phyloP scores from a whole-genome alignment of 2,797 vertebrate genomes.

The Onychomys torridus region DNA sequence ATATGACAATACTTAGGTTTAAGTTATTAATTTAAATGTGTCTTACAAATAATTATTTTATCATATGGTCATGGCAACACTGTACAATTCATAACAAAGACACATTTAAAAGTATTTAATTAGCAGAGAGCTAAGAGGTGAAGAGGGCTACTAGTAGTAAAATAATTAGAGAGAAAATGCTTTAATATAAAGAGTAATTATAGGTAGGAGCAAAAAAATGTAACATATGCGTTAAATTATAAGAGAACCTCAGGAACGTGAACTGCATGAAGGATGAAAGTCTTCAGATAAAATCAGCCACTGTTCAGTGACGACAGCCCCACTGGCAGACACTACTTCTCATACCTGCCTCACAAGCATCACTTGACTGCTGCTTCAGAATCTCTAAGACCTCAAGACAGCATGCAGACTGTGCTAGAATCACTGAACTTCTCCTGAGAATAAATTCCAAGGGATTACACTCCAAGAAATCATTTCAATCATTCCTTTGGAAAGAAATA shows the following conservation, averaged over 20 bases:
- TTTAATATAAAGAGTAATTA: constrained; percentile 78
- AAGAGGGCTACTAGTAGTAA: constrained; percentile 64
- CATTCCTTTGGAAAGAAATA: background rate
- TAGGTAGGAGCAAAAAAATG: constrained; percentile 69
- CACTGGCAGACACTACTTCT: background rate
- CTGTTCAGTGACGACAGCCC: background rate
- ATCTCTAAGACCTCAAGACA: background rate
- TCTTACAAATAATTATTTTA: constrained; percentile 75
- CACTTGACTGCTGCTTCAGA: background rate
- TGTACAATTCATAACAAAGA: constrained; percentile 74
- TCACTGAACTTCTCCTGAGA: background rate
- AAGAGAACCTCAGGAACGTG: constrained; percentile 49
- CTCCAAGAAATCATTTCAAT: background rate
- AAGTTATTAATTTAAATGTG: constrained; percentile 63
- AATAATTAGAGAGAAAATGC: constrained; percentile 77
- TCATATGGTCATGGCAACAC: constrained; percentile 68
- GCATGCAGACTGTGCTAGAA: background rate
- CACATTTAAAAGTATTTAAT: constrained; percentile 80
- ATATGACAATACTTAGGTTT: constrained; percentile 38
- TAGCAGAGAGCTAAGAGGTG: constrained; percentile 74
- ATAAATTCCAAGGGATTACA: background rate
- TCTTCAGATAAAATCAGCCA: constrained; percentile 41
- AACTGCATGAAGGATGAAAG: constrained; percentile 60
- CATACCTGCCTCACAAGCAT: background rate
- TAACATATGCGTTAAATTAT: constrained; percentile 77